phyloP scores from a whole-genome alignment of 2,113 vertebrate species.

The Muntiacus muntjak region DNA sequence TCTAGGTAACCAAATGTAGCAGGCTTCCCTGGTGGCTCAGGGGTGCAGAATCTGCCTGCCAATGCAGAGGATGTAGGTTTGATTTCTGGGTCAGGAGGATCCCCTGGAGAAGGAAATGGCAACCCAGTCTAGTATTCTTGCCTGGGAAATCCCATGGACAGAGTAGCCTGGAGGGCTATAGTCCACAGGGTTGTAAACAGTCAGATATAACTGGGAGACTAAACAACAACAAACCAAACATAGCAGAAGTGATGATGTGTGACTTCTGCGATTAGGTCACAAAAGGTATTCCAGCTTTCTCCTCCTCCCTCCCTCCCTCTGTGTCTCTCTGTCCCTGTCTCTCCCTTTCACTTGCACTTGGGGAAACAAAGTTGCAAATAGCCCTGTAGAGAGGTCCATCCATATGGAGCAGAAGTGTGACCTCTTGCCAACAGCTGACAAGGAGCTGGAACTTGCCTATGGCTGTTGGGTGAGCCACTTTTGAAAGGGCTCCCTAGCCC shows the following conservation, averaged over 20 bases:
- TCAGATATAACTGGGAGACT: neutral
- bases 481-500: neutral
- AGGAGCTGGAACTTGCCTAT: neutral
- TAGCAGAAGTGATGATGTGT: neutral
- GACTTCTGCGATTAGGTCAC: neutral
- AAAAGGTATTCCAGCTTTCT: neutral
- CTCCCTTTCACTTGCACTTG: neutral
- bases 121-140: neutral
- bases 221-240: neutral
- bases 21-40: neutral
- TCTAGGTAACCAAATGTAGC: neutral
- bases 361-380: neutral
- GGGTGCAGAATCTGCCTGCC: neutral
- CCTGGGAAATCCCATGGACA: neutral
- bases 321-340: neutral
- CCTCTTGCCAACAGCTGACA: neutral
- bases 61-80: neutral
- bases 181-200: neutral
- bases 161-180: neutral
- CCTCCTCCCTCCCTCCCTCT: too few species aligned
- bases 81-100: neutral
- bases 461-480: neutral
- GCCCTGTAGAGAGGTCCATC: neutral
- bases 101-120: neutral
- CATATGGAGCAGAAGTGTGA: neutral